A percentile compares a stretch with the other conserved stretches of the same genome.
Conservation (phyloP, 2,888 invertebrate species). For the Chydorus sphaericus region DNA sequence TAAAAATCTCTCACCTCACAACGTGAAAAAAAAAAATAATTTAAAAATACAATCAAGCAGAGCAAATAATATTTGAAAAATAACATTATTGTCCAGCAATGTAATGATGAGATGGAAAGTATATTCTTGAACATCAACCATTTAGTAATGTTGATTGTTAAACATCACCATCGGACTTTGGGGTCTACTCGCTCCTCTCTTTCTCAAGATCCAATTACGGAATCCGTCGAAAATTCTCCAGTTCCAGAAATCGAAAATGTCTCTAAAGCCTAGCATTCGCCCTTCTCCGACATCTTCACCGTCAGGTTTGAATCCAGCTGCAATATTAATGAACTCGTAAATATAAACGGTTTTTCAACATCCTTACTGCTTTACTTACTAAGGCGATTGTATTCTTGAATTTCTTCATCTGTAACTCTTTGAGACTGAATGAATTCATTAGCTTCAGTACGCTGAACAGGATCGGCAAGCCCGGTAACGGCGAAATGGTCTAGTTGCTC, state of each 20-base stretch:
- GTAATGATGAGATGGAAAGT: too few species aligned
- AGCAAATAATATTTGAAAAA: too few species aligned
- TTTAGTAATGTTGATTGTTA: too few species aligned
- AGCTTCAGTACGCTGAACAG: background rate
- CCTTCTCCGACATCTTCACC: background rate
- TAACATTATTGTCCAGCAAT: too few species aligned
- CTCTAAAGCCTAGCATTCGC: background rate
- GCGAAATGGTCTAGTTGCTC: background rate
- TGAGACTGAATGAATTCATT: background rate
- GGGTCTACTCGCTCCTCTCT: too few species aligned
- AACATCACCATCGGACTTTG: too few species aligned
- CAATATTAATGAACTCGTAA: background rate
- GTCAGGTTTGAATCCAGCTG: background rate
- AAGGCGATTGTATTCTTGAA: background rate
- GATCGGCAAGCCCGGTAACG: background rate
- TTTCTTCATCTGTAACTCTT: background rate
- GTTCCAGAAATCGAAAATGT: background rate
- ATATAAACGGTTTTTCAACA: background rate
- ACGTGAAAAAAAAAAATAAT: too few species aligned
- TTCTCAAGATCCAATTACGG: background rate
- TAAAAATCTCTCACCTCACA: too few species aligned
- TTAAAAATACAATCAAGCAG: too few species aligned
- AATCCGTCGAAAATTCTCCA: background rate
- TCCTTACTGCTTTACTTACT: background rate
- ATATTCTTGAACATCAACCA: too few species aligned